Conservation (phyloP, 2,113 vertebrate genomes). For the Lepus timidus region DNA sequence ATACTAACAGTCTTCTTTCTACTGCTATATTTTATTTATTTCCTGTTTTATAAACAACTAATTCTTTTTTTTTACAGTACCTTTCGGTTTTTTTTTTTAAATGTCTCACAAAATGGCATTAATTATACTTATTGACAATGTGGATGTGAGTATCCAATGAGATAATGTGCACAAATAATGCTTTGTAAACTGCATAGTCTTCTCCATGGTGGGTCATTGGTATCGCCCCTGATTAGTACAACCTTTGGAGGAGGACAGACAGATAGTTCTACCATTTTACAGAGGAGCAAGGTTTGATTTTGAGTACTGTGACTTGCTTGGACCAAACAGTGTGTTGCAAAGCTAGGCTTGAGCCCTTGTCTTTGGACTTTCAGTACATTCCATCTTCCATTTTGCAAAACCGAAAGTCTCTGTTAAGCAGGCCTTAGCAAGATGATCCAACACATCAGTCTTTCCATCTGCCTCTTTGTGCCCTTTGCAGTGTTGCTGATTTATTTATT, state of each 20-base stretch:
- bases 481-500: neutral
- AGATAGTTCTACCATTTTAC: neutral
- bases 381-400: neutral
- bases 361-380: neutral
- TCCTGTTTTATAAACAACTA: neutral
- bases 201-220: neutral
- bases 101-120: constrained; percentile 31
- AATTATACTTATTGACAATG: constrained; percentile 28
- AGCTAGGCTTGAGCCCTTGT: neutral
- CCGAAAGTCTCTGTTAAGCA: neutral
- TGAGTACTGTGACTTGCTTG: neutral
- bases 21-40: neutral
- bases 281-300: neutral
- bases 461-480: neutral
- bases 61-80: neutral
- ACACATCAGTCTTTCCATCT: neutral
- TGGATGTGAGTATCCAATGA: neutral
- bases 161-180: neutral
- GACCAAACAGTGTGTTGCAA: neutral
- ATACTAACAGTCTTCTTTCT: neutral
- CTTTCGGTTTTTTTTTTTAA: constrained; percentile 6
- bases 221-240: neutral
- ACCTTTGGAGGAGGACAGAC: neutral
- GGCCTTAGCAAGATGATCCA: neutral
- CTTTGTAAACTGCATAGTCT: constrained; percentile 8